Evolutionary conservation across 2,888 invertebrate genomes (phyloP).

Genomic region (Alentia gelatinosa): DNA sequence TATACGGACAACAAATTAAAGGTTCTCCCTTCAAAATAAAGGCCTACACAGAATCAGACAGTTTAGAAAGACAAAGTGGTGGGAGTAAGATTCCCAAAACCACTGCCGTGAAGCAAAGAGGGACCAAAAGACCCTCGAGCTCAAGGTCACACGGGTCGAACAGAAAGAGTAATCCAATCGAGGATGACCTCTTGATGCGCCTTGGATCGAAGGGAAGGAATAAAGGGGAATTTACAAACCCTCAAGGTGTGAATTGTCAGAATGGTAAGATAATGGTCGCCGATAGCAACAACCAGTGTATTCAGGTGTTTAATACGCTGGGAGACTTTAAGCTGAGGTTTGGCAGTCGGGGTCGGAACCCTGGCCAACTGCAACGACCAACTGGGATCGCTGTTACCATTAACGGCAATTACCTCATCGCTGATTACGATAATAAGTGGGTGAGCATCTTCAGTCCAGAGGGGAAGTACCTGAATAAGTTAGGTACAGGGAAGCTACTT

Average conservation of each 20-base stretch:
- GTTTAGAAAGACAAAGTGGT: slow-evolving; percentile 71
- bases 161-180: slow-evolving; percentile 78
- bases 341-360: slow-evolving; percentile 81
- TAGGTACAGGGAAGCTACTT: slow-evolving; percentile 82
- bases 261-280: slow-evolving; percentile 81
- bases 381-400: slow-evolving; percentile 82
- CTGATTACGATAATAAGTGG: slow-evolving; percentile 83
- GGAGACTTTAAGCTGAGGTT: slow-evolving; percentile 81
- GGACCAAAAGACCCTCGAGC: slow-evolving; percentile 80
- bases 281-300: slow-evolving; percentile 82
- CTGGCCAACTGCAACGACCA: slow-evolving; percentile 82
- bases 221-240: slow-evolving; percentile 83
- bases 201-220: slow-evolving; percentile 82
- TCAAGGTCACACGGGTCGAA: slow-evolving; percentile 80
- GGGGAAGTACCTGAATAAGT: slow-evolving; percentile 82
- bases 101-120: slow-evolving; percentile 78
- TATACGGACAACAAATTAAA: slow-evolving; percentile 81
- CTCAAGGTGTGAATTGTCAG: slow-evolving; percentile 81
- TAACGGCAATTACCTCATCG: slow-evolving; percentile 82
- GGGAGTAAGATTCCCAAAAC: slow-evolving; percentile 78
- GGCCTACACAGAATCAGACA: slow-evolving; percentile 73
- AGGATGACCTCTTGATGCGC: slow-evolving; percentile 82
- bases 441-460: slow-evolving; percentile 82
- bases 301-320: slow-evolving; percentile 76
- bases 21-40: slow-evolving; percentile 81